These are phyloP conservation scores for Grantiella picta DNA, from an alignment of 2,113 vertebrate genomes.

Conservation along the genomic window DNA sequence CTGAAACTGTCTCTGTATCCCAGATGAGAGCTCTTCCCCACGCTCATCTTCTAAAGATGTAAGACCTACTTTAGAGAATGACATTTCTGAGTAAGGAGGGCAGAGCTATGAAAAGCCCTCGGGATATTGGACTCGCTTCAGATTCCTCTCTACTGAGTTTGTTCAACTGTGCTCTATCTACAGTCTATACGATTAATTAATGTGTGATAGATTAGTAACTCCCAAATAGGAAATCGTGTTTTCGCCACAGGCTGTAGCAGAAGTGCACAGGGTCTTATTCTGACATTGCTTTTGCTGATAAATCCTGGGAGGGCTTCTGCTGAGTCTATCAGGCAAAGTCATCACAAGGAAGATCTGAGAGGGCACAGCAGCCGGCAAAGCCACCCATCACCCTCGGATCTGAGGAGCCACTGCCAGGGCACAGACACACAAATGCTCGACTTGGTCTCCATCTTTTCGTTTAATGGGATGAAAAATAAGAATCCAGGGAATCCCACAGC, in stretches of 20 bases:
- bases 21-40: constrained; percentile 27
- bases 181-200: constrained; percentile 40
- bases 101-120: constrained; percentile 22
- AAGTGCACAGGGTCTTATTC: background rate
- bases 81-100: constrained; percentile 8
- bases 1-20: constrained; percentile 16
- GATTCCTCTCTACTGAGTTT: background rate
- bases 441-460: background rate
- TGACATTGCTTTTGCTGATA: background rate
- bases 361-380: background rate
- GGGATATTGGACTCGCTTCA: background rate
- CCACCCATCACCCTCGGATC: background rate
- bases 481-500: background rate
- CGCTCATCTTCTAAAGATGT: background rate
- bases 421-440: background rate
- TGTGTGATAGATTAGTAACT: constrained; percentile 38
- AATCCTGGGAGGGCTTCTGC: background rate
- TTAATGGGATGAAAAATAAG: background rate
- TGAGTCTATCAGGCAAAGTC: background rate
- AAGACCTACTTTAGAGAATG: constrained; percentile 44
- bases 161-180: background rate
- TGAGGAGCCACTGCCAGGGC: background rate
- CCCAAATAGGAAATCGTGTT: constrained; percentile 42
- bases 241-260: background rate
- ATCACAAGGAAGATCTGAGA: background rate